Base-by-base conservation (phyloP, 2,888 invertebrate genomes). In the Ganaspis brasiliensis region DNA sequence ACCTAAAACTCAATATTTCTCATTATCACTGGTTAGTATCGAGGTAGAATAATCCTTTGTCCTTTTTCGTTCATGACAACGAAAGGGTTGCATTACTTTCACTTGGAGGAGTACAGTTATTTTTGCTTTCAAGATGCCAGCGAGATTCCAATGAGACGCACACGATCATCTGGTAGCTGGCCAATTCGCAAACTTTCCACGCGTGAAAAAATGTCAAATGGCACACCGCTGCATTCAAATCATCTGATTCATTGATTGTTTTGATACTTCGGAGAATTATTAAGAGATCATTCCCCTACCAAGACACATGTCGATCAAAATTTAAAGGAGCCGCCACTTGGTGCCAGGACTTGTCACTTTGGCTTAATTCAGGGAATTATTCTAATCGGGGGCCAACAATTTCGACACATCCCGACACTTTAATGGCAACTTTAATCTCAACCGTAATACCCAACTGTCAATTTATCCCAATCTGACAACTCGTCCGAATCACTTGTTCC, bases 381-480 rank as follows among this genome's bases (percentile, higher is more conserved):
- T 37, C 12, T 61, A 19, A 26, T 49, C 10, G 24, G 75, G 21
- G 79, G 77, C 76, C 76, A 77, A 82, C 81, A 74, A 80, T 74
- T 70, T 73, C 74, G 73, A 78, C 76, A 72, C 80, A 76, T 79
- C 78, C 75, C 76, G 80, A 79, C 79, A 67, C 26, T 45, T 45
- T 49, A 45, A 49, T 67, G 16, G 59, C 8, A 31, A 59, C 59
- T 59, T 26, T 16, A 59, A 59, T 40, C 24, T 26, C 8, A 2
- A 26, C 21, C n/a, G 40, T 45, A 12, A 67, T 67, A 45, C 67
- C 10, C 10, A 67, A 45, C 24, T 26, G 16, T 26, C 26, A 26
- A 63, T 21, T 40, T 63, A 12, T 6, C n/a, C n/a, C n/a, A 67
- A 24, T 63, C 16, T 67, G 4, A 14, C 9, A 24, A 40, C 3